Percentiles rank a stretch among this genome's conserved stretches.
These are phyloP conservation scores for Pachyseris speciosa DNA, from an alignment of 64 coral and sea anemone genomes.

Conservation along the genomic window DNA sequence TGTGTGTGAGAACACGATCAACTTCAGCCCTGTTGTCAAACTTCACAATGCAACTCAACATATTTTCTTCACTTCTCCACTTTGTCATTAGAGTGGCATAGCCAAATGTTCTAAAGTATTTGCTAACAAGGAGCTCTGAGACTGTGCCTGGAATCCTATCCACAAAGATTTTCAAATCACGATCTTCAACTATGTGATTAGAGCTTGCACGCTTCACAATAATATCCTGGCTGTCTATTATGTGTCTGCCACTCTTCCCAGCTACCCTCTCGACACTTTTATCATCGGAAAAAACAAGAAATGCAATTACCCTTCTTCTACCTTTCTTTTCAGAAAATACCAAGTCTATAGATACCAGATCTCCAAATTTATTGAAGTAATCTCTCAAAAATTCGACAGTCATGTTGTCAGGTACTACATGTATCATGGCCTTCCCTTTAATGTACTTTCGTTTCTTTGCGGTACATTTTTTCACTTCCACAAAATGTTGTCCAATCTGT, in stretches of 20 bases:
- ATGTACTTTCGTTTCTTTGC: constrained; percentile 32
- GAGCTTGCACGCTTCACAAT: constrained; percentile 42
- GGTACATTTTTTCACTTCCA: constrained; percentile 46
- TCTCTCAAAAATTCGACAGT: constrained; percentile 51
- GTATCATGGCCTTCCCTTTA: constrained; percentile 31
- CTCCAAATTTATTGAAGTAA: constrained; percentile 55
- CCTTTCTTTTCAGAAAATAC: constrained; percentile 4
- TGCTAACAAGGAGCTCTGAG: background rate
- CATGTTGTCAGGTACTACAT: constrained; percentile 19
- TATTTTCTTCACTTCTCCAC: background rate
- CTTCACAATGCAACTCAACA: constrained; percentile 34
- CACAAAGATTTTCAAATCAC: constrained; percentile 49
- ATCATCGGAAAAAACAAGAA: constrained; percentile 44
- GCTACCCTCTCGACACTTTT: background rate
- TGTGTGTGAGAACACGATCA: background rate
- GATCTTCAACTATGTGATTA: background rate
- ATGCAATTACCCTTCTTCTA: constrained; percentile 8
- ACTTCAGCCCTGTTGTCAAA: background rate
- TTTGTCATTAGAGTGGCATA: background rate
- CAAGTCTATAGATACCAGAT: constrained; percentile 35
- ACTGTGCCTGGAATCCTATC: constrained; percentile 60
- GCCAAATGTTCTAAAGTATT: constrained; percentile 45
- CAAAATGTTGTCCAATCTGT: background rate
- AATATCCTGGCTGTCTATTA: constrained; percentile 32
- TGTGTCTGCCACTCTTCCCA: background rate